A percentile compares a stretch with the other conserved stretches of the same genome.
Conservation (phyloP, 2,888 invertebrate genomes). For the Tipula confusa region DNA sequence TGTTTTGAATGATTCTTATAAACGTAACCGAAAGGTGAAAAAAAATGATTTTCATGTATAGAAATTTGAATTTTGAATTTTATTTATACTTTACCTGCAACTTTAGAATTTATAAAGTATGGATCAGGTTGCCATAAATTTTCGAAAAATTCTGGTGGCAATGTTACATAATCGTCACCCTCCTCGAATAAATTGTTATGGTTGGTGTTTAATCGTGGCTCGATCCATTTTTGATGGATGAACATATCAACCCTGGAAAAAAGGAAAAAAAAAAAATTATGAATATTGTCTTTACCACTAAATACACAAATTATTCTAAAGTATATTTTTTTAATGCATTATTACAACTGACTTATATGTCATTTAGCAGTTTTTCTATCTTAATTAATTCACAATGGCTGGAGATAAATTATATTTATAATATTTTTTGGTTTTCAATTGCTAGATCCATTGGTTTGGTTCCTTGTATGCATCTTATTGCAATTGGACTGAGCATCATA, state of each 20-base stretch:
- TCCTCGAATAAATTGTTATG: slow-evolving; percentile 75
- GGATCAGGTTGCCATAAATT: slow-evolving; percentile 86
- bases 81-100: slow-evolving; percentile 59
- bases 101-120: slow-evolving; percentile 79
- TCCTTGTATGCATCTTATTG: too few species aligned
- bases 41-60: not conserved
- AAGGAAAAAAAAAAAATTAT: not conserved
- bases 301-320: too few species aligned
- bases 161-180: slow-evolving; percentile 72
- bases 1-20: not conserved
- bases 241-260: slow-evolving; percentile 74
- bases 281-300: too few species aligned
- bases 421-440: too few species aligned
- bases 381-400: too few species aligned
- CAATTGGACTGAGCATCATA: too few species aligned
- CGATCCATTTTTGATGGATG: slow-evolving; percentile 75
- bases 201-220: slow-evolving; percentile 64
- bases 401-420: too few species aligned
- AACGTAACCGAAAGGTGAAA: not conserved
- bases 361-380: too few species aligned
- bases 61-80: not conserved
- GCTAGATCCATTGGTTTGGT: too few species aligned
- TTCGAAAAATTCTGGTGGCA: slow-evolving; percentile 76
- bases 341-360: too few species aligned
- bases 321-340: too few species aligned